phyloP scores from a whole-genome alignment of 2,888 invertebrate genomes.

The Saturnia japonica region DNA sequence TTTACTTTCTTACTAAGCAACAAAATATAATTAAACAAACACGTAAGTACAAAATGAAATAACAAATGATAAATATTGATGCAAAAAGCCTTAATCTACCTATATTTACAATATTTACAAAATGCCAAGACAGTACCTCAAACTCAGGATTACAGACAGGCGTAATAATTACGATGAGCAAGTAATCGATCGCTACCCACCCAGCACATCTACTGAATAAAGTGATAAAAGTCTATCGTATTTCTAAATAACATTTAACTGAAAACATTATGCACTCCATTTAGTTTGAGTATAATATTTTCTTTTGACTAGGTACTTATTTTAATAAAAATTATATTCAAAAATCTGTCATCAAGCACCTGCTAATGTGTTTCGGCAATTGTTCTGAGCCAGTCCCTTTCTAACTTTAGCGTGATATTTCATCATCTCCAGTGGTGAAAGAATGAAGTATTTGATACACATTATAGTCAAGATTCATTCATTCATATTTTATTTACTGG shows the following conservation, averaged over 20 bases:
- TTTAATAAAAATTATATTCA: background rate
- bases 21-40: no score
- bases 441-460: background rate
- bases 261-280: background rate
- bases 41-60: no score
- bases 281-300: background rate
- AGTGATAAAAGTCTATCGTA: background rate
- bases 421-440: background rate
- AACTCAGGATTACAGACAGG: conserved; percentile 62
- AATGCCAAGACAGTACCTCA: conserved; percentile 72
- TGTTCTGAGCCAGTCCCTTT: background rate
- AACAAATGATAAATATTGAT: no score
- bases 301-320: no score
- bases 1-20: no score
- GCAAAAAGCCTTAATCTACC: no score
- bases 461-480: background rate
- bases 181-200: conserved; percentile 64
- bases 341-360: background rate
- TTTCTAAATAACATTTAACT: background rate
- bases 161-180: conserved; percentile 67
- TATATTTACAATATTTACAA: conserved; percentile 49
- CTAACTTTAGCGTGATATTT: background rate
- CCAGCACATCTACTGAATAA: background rate
- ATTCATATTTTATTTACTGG: background rate
- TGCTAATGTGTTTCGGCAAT: background rate